These are phyloP conservation scores for Narcine bancroftii DNA, from an alignment of 2,113 vertebrate species.

Conservation along the genomic window DNA sequence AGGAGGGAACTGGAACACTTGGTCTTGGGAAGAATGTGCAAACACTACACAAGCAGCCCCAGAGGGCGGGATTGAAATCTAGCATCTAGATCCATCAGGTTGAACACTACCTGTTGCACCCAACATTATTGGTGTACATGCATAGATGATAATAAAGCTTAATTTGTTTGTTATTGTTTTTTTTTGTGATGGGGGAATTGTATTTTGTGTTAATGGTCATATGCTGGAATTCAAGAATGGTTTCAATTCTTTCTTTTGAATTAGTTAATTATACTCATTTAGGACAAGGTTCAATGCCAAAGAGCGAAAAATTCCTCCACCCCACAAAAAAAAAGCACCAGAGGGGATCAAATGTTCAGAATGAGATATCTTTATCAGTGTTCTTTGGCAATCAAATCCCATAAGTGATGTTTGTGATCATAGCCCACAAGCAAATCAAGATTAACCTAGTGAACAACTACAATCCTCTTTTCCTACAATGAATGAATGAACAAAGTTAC, in stretches of 20 bases:
- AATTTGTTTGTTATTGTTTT: not conserved
- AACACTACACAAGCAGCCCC: too few species aligned
- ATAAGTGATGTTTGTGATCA: not conserved
- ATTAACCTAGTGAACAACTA: not conserved
- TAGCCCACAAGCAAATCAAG: not conserved
- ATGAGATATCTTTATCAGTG: too few species aligned
- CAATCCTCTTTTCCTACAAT: too few species aligned
- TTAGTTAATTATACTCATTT: not conserved
- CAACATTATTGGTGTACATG: too few species aligned
- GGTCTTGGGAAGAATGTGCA: too few species aligned
- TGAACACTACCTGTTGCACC: too few species aligned
- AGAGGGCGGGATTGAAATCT: too few species aligned
- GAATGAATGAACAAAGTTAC: too few species aligned
- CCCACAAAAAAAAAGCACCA: slow-evolving; percentile 15
- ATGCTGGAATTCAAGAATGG: not conserved
- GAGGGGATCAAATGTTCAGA: not conserved
- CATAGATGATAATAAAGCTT: not conserved
- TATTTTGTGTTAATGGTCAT: not conserved
- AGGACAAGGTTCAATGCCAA: not conserved
- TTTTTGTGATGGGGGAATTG: not conserved
- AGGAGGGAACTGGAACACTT: too few species aligned
- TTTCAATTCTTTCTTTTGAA: not conserved
- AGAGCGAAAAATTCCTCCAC: too few species aligned
- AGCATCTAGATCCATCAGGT: too few species aligned
- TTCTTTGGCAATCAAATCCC: not conserved